Conservation (phyloP, 2,113 vertebrate genomes). For the Misgurnus anguillicaudatus region DNA sequence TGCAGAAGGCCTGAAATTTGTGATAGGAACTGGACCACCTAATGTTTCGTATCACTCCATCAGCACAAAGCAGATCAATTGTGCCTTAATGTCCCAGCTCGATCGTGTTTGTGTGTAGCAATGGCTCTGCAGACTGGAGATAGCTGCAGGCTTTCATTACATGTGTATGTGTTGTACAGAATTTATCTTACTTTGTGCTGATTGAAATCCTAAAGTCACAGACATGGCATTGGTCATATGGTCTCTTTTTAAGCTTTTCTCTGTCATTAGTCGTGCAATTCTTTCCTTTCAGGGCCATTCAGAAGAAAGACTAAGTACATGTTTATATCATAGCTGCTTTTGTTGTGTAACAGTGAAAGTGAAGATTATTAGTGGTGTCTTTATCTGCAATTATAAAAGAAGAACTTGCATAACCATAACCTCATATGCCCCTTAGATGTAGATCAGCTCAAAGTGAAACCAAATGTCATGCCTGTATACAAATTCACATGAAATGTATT, state of each 20-base stretch:
- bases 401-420: not conserved
- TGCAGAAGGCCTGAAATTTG: not conserved
- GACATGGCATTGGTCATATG: conserved; percentile 1
- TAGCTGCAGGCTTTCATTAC: conserved; percentile 26
- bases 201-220: conserved; percentile 22
- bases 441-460: not conserved
- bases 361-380: not conserved
- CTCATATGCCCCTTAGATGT: not conserved
- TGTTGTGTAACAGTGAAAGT: not conserved
- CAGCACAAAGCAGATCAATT: conserved; percentile 10
- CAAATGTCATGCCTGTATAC: not conserved
- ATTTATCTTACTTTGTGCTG: conserved; percentile 29
- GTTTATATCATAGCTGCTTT: not conserved
- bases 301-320: not conserved
- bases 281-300: conserved; percentile 3
- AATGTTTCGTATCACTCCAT: conserved; percentile 14
- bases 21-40: not conserved
- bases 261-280: conserved; percentile 24
- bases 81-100: conserved; percentile 4
- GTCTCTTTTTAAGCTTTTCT: conserved; percentile 30
- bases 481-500: not conserved
- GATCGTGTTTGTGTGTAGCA: conserved; percentile 20
- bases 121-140: conserved; percentile 22
- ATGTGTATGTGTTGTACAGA: not conserved
- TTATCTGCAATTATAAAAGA: not conserved